Conservation (phyloP, 2,113 vertebrate genomes). For the Gulo gulo region DNA sequence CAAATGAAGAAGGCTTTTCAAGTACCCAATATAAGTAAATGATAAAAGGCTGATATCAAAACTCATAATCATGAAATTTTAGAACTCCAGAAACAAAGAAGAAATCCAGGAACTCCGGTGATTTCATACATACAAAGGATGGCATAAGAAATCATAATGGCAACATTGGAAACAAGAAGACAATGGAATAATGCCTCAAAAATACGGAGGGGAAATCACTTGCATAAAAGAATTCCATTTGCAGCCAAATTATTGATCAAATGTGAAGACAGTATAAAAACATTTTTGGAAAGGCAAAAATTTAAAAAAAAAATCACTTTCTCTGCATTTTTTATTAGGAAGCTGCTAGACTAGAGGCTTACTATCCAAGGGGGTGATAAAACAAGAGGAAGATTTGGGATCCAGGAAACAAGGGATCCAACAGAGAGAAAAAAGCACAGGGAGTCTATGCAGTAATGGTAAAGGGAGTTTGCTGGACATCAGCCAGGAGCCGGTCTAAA, state of each 20-base stretch:
- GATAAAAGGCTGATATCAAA: neutral
- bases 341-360: neutral
- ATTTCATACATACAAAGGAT: neutral
- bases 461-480: neutral
- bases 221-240: neutral
- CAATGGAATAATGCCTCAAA: neutral
- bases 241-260: neutral
- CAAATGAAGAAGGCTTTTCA: neutral
- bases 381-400: neutral
- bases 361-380: neutral
- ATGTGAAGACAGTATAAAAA: neutral
- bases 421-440: neutral
- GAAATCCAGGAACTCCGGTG: neutral
- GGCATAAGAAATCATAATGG: neutral
- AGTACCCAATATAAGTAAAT: neutral
- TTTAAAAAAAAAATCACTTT: neutral
- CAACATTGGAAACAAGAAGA: neutral
- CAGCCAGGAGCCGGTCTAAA: neutral
- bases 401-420: neutral
- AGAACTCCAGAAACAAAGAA: neutral
- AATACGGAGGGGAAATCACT: neutral
- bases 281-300: neutral
- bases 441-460: neutral
- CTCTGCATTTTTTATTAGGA: neutral
- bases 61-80: neutral